These are phyloP conservation scores for Hyposmocoma kahamanoa DNA, from an alignment of 1,140 invertebrate genomes.

Conservation along the genomic window DNA sequence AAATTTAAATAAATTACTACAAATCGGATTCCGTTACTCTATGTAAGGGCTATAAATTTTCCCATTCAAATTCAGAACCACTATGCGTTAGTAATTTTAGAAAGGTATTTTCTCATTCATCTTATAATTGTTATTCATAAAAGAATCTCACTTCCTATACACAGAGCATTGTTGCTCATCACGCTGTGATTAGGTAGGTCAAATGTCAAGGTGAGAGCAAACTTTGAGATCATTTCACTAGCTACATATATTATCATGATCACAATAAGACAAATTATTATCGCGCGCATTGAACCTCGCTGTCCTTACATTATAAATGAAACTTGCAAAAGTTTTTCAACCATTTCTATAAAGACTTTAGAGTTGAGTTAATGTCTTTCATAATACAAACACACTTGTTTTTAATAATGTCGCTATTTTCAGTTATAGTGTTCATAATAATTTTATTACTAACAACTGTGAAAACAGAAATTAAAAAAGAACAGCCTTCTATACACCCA, in stretches of 20 bases:
- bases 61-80: too few relatives aligned
- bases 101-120: too few relatives aligned
- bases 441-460: constrained; percentile 42
- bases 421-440: constrained; percentile 38
- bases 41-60: too few relatives aligned
- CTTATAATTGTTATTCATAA: too few relatives aligned
- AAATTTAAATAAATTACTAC: too few relatives aligned
- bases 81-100: too few relatives aligned
- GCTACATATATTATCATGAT: too few relatives aligned
- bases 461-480: constrained; percentile 29
- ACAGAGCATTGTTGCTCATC: too few relatives aligned
- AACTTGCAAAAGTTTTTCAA: constrained; percentile 10
- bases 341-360: constrained; percentile 29
- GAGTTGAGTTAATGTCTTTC: constrained; percentile 42
- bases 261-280: constrained; percentile 39
- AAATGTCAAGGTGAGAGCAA: constrained; percentile 56
- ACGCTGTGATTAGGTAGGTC: constrained; percentile 50
- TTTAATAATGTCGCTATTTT: constrained; percentile 55
- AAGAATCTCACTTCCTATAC: too few relatives aligned
- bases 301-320: constrained; percentile 36
- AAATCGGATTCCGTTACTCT: too few relatives aligned
- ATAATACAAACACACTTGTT: constrained; percentile 26
- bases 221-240: constrained; percentile 10
- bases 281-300: constrained; percentile 41
- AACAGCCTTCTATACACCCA: constrained; percentile 22